phyloP scores from a whole-genome alignment of 2,113 vertebrate species.

The Crotalus horridus region DNA sequence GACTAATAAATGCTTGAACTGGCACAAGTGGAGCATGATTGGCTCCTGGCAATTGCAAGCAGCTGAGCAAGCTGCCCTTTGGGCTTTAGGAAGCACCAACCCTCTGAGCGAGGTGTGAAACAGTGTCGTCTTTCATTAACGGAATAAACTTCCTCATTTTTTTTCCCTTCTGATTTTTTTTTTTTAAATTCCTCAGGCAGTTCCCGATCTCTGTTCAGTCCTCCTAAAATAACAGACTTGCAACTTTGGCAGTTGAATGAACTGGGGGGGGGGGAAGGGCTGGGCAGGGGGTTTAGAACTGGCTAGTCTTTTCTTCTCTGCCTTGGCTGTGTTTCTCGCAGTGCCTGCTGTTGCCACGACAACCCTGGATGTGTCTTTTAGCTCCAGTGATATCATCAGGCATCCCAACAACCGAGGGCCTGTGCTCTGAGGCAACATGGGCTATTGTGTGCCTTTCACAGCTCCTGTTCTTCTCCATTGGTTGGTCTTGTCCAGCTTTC shows the following conservation, averaged over 20 bases:
- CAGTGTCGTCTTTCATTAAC: slow-evolving; percentile 32
- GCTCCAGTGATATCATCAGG: slow-evolving; percentile 2
- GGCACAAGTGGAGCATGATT: background rate
- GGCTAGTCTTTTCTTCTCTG: background rate
- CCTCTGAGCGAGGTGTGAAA: background rate
- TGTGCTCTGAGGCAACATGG: background rate
- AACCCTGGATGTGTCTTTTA: slow-evolving; percentile 27
- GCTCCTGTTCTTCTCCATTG: too few species aligned
- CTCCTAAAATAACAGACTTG: slow-evolving; percentile 11
- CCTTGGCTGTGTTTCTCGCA: background rate
- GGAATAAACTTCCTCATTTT: slow-evolving; percentile 8
- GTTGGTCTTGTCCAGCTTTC: background rate
- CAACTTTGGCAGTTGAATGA: background rate
- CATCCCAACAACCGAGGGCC: slow-evolving; percentile 19
- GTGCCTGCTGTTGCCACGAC: slow-evolving; percentile 13
- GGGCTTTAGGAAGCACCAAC: background rate
- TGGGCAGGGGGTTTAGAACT: background rate
- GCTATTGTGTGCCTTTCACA: background rate
- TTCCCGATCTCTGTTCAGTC: background rate
- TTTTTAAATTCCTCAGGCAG: background rate
- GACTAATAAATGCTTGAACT: slow-evolving; percentile 24
- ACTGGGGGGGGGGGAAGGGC: background rate
- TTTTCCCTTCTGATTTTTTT: background rate
- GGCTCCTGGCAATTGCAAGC: slow-evolving; percentile 29
- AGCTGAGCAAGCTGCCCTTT: background rate